phyloP scores from a whole-genome alignment of 1,140 invertebrate genomes.

The Bicyclus anynana region DNA sequence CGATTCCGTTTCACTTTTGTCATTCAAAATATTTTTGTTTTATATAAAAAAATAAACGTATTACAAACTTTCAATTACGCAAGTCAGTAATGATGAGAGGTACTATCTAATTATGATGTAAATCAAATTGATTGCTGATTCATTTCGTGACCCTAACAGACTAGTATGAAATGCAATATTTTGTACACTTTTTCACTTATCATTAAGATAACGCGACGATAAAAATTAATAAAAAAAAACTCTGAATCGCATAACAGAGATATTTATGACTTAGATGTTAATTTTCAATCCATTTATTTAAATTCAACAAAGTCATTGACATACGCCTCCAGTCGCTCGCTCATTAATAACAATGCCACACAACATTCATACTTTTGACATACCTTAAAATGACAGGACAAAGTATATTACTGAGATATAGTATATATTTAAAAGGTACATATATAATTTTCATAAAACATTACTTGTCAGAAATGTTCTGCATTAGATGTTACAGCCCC shows the following conservation, averaged over 20 bases:
- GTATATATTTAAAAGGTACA: neutral
- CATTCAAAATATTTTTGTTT: slow-evolving; percentile 70
- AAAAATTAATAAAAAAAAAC: slow-evolving; percentile 65
- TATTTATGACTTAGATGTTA: slow-evolving; percentile 64
- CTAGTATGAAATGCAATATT: slow-evolving; percentile 74
- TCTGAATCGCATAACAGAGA: slow-evolving; percentile 60
- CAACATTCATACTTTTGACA: neutral
- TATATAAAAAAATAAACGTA: slow-evolving; percentile 70
- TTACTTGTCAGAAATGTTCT: neutral
- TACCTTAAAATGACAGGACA: neutral
- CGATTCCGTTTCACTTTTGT: slow-evolving; percentile 39
- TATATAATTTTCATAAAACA: neutral
- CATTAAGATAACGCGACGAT: slow-evolving; percentile 72
- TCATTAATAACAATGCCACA: slow-evolving; percentile 7
- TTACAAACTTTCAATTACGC: slow-evolving; percentile 47
- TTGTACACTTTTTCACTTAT: slow-evolving; percentile 72
- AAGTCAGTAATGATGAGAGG: neutral
- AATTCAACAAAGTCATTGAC: slow-evolving; percentile 31
- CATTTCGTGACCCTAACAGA: slow-evolving; percentile 66
- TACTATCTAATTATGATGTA: slow-evolving; percentile 9
- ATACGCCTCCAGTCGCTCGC: slow-evolving; percentile 16
- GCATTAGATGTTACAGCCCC: too few species aligned
- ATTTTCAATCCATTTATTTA: slow-evolving; percentile 18
- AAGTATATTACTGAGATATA: neutral
- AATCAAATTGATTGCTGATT: slow-evolving; percentile 36